Conservation (phyloP, 2,113 vertebrate species). For the Phodopus roborovskii region DNA sequence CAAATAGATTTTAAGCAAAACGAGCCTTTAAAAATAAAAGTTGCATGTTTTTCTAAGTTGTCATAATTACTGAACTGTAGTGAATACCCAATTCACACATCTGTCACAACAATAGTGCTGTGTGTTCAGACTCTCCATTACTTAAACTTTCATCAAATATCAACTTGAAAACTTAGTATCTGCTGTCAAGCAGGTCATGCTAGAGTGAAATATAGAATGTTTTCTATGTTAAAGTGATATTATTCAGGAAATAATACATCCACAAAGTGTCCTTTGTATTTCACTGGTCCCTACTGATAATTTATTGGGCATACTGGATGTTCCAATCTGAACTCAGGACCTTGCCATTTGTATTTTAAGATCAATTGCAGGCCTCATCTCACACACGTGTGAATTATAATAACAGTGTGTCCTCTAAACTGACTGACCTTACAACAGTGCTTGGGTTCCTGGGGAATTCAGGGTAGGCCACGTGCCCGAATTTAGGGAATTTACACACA, state of each 20-base stretch:
- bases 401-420: not conserved
- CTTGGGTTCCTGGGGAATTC: not conserved
- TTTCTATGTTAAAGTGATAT: constrained; percentile 37
- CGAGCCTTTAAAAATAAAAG: constrained; percentile 34
- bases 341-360: not conserved
- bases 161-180: constrained; percentile 31
- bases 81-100: not conserved
- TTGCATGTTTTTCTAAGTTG: constrained; percentile 2
- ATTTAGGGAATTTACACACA: not conserved
- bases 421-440: not conserved
- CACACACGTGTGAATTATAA: no score
- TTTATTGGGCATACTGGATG: not conserved
- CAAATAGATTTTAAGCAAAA: constrained; percentile 12
- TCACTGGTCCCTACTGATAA: not conserved
- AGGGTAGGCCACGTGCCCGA: not conserved
- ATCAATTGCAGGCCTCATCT: not conserved
- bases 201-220: constrained; percentile 40
- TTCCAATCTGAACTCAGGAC: not conserved
- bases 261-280: not conserved
- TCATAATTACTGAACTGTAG: not conserved
- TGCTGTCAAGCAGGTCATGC: not conserved
- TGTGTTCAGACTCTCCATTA: not conserved
- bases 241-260: not conserved
- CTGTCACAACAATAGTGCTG: not conserved
- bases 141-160: constrained; percentile 41